Evolutionary conservation across 2,797 vertebrate genomes (phyloP), one percentile per base, ranked within the genome.

Genomic region (Avahi laniger): DNA sequence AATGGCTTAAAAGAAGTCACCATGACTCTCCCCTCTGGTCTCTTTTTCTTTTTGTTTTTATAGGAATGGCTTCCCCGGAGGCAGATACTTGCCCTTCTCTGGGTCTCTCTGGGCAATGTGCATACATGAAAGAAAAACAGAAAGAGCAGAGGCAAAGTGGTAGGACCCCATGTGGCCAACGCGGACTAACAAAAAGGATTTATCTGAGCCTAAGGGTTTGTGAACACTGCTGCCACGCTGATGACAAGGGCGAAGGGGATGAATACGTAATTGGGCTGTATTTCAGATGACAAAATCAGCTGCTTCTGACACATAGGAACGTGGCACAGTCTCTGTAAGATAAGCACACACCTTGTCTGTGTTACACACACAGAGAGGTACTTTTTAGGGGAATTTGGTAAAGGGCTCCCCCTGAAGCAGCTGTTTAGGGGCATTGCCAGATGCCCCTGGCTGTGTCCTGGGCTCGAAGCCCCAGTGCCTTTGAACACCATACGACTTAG

Each of bases 381-480:
- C 90, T 97, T 97, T 97, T 92, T 61, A 93, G 97, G 95, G 97
- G 95, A 97, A 95, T 95, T 97, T 89, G 89, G 59, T 46, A 17
- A 79, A 89, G 73, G 59, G 38, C 38, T 41, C 38, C 30, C 59
- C 75, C 24, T 15, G 38, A 92, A 59, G 43, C 59, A 86, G 69
- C 41, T 46, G 38, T 38, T 59, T 13, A 28, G 86, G 59, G 28
- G 59, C 33, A 13, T 4, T 15, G 38, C 30, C 43, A 65, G 50
- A 61, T 17, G 63, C n/a, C 15, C 1, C 52, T 5, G n/a, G 67
- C 87, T 22, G 20, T 1, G 73, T 28, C 18, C 57, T 3, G 57
- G 88, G 57, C 82, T 91, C 63, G 63, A 9, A 7, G 48, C 17
- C 43, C 24, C 2, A 26, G 38, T 8, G 59, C 35, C 61, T 1